These are phyloP conservation scores for Melieria crassipennis DNA, from an alignment of 2,888 invertebrate species.

Conservation along the genomic window DNA sequence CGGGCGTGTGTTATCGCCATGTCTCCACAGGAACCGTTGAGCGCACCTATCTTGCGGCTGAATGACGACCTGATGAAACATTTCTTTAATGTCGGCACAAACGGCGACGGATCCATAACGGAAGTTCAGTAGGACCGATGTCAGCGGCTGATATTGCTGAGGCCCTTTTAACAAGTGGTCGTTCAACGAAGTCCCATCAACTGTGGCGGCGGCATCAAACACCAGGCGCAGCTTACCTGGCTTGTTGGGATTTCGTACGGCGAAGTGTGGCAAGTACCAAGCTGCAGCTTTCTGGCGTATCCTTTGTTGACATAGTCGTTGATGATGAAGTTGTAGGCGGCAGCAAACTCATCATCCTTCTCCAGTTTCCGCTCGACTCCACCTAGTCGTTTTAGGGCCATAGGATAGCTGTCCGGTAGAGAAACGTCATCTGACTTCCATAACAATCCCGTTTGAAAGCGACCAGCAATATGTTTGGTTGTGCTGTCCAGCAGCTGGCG, in stretches of 20 bases:
- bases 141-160: no score
- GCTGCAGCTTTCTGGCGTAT: not conserved
- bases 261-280: constrained; percentile 53
- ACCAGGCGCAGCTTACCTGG: constrained; percentile 50
- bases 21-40: no score
- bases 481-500: constrained; percentile 18
- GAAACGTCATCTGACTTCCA: constrained; percentile 26
- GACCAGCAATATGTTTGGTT: constrained; percentile 18
- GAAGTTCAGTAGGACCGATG: no score
- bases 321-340: constrained; percentile 1
- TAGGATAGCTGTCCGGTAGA: constrained; percentile 29
- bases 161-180: no score
- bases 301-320: not conserved
- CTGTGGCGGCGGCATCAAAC: constrained; percentile 52
- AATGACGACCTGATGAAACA: constrained; percentile 48
- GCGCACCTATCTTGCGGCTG: constrained; percentile 49
- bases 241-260: constrained; percentile 50
- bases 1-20: not conserved
- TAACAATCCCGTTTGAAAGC: constrained; percentile 36
- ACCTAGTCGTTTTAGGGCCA: constrained; percentile 24
- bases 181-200: constrained; percentile 44
- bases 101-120: no score
- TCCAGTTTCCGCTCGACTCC: constrained; percentile 31
- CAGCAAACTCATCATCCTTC: constrained; percentile 12
- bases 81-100: constrained; percentile 38